Evolutionary conservation across 2,797 vertebrate genomes (phyloP).

Genomic region (Sphaeramia orbicularis): DNA sequence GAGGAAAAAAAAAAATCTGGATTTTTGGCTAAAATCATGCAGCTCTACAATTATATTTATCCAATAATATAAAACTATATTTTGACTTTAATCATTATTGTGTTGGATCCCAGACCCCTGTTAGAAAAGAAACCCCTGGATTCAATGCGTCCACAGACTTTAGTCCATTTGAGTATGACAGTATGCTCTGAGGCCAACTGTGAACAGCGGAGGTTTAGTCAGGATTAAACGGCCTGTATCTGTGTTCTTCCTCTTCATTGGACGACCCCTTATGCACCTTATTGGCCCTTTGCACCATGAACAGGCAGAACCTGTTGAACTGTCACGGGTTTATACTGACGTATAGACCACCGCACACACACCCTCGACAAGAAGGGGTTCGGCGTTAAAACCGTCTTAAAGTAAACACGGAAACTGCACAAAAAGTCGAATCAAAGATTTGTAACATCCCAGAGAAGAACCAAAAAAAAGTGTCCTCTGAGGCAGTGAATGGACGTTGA

Average conservation of each 20-base stretch:
- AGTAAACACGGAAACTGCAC: slow-evolving; percentile 1
- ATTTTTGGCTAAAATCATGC: too few species aligned
- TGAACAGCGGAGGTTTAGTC: too few species aligned
- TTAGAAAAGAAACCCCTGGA: too few species aligned
- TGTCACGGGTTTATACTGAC: slow-evolving; percentile 16
- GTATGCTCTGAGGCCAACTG: too few species aligned
- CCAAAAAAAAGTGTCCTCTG: slow-evolving; percentile 38
- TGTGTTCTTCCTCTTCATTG: not conserved
- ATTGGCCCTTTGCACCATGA: slow-evolving; percentile 19
- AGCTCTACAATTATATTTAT: too few species aligned
- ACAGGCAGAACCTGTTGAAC: not conserved
- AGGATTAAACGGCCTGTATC: not conserved
- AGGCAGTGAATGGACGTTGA: not conserved
- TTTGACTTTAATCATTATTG: too few species aligned
- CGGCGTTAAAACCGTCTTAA: slow-evolving; percentile 15
- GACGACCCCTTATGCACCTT: slow-evolving; percentile 55
- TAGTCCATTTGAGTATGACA: too few species aligned
- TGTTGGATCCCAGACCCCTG: too few species aligned
- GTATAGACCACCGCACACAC: slow-evolving; percentile 11
- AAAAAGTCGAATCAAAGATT: slow-evolving; percentile 3
- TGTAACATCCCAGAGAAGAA: slow-evolving; percentile 20
- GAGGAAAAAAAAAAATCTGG: too few species aligned
- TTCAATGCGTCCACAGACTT: too few species aligned
- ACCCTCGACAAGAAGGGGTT: slow-evolving; percentile 2
- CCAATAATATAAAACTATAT: too few species aligned